Base-by-base conservation (phyloP, 2,113 vertebrate genomes). In the Hippolais icterina region DNA sequence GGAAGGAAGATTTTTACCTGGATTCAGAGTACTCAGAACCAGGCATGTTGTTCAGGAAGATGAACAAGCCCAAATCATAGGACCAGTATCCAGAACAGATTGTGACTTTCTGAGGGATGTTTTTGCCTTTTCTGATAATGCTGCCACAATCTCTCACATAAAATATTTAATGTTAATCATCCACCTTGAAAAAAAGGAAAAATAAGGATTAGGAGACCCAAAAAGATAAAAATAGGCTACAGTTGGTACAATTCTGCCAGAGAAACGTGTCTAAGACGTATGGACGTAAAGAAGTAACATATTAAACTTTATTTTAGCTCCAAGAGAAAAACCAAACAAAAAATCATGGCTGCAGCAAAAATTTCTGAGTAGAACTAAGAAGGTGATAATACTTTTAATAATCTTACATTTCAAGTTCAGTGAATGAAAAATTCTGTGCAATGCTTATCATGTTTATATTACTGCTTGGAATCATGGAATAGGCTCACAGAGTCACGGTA, bases 1-100 rank as follows among this genome's bases (percentile, higher is more conserved):
- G 12, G 16, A 87, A 50, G 15, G 28, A 44, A 84, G 9, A 1
- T 47, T 92, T 79, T 76, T 11, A n/a, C 6, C 8, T 33, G n/a
- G 9, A 49, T 41, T 63, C n/a, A 63, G 12, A 41, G 14, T 35
- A 44, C 11, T 41, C 22, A 53, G 8, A 35, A 21, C 4, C 35
- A 77, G 10, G 5, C 11, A 17, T 2, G 5, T 23, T 23, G 23
- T 27, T 80, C 29, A 57, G 52, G 57, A 66, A 35, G 20, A 54
- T 2, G 25, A 70, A 44, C 1, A 7, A 39, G 20, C 23, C 28
- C 27, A 31, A 31, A 35, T 15, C 0, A 0, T 28, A 24, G 2
- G 3, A 33, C 3, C 13, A 52, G 27, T 57, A 83, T 17, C 15
- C n/a, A 47, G 2, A 50, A 42, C 7, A 68, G 11, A 35, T 6